Evolutionary conservation across 2,888 invertebrate species (phyloP), one percentile per base, ranked within the genome.

Genomic region (Dryobotodes eremita): DNA sequence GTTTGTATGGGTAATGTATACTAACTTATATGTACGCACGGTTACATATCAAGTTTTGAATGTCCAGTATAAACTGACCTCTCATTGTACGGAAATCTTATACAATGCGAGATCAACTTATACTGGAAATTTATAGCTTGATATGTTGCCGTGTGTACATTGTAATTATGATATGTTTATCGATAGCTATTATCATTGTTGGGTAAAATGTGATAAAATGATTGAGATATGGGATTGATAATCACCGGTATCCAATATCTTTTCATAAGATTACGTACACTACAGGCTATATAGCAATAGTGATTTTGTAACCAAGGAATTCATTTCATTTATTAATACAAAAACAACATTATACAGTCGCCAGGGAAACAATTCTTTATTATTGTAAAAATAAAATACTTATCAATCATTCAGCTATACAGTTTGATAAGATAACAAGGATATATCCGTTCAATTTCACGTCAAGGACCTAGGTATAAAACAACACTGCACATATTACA

Each of bases 321-420:
- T 20, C 10, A 0, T 46, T 65, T 48, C 6, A 36, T 53, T 4
- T 17, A 48, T 20, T n/a, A 50, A n/a, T 15, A 72, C 1, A 36
- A 61, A 50, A 80, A 80, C 20, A 66, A 79, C 64, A 71, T 55
- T n/a, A 23, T 53, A 2, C 15, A 74, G 6, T 42, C 26, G 42
- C 1, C 31, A 11, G 2, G 4, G 15, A 17, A 57, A 68, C 26
- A 57, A 62, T 23, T 31, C 0, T 80, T 80, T 74, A 80, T 74
- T 80, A 1, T 26, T 31, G 57, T 31, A 50, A 73, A 70, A 79
- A 62, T 62, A 68, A 31, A 61, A 61, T 68, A 61, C 46, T 55
- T 48, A 50, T 64, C 31, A 57, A 31, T 46, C 42, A 79, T 13
- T 15, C 36, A 50, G 36, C 10, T 50, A 55, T 15, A 46, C 64